Conservation (phyloP, 2,888 invertebrate species). For the Drosophila paramelanica region DNA sequence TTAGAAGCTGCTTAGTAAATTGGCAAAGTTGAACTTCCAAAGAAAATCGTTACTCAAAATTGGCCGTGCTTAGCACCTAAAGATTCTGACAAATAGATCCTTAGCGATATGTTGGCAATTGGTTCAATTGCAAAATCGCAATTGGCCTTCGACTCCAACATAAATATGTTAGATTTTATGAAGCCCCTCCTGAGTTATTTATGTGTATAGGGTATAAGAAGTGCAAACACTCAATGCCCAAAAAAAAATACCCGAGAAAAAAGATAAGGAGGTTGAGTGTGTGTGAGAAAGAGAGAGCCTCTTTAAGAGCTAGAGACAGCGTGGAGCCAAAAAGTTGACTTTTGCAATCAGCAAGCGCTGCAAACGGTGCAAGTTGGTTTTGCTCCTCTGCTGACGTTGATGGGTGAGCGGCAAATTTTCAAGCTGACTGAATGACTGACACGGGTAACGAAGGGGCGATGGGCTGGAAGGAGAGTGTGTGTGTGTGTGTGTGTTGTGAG, state of each 20-base stretch:
- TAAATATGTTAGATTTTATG: constrained; percentile 21
- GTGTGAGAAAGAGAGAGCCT: background rate
- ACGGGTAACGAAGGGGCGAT: constrained; percentile 11
- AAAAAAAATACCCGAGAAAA: constrained; percentile 8
- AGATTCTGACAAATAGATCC: background rate
- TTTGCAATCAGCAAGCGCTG: constrained; percentile 67
- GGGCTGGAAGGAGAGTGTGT: background rate
- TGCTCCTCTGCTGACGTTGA: constrained; percentile 36
- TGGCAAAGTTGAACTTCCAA: too few relatives aligned
- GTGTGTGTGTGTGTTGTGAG: constrained; percentile 22
- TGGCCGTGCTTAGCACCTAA: background rate
- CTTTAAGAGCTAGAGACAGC: constrained; percentile 1
- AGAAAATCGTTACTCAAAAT: too few relatives aligned
- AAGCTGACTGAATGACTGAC: constrained; percentile 44
- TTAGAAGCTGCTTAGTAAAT: too few relatives aligned
- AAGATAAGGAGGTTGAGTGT: constrained; percentile 9
- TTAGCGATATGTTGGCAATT: too few relatives aligned
- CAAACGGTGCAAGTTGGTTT: constrained; percentile 24
- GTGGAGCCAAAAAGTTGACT: constrained; percentile 63
- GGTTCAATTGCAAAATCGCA: too few relatives aligned
- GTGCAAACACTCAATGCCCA: constrained; percentile 28
- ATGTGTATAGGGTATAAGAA: constrained; percentile 28
- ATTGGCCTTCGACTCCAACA: background rate
- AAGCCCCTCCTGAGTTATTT: background rate
- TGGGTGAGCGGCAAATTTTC: constrained; percentile 38